These are phyloP conservation scores for Allophyes oxyacanthae DNA, from an alignment of 2,888 invertebrate genomes.

Conservation along the genomic window DNA sequence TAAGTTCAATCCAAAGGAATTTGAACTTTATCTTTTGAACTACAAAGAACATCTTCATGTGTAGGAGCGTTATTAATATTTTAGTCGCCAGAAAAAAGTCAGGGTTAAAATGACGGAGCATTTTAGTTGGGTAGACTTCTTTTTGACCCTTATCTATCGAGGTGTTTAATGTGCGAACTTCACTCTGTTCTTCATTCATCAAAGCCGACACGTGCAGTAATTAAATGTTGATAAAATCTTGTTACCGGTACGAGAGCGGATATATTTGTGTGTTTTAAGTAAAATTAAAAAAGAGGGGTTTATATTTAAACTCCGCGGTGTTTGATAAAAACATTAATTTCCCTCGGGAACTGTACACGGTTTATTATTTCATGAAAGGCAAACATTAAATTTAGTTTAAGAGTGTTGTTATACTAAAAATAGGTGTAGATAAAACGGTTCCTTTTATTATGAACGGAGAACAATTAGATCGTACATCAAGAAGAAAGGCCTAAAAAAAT, in stretches of 20 bases:
- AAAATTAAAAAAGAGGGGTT: constrained; percentile 64
- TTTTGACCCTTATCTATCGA: constrained; percentile 61
- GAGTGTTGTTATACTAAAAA: constrained; percentile 46
- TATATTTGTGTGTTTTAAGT: constrained; percentile 52
- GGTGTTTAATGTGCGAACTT: constrained; percentile 64
- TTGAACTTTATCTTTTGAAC: constrained; percentile 54
- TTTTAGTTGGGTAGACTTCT: constrained; percentile 55
- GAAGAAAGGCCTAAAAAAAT: not conserved
- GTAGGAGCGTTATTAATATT: constrained; percentile 5
- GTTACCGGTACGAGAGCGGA: constrained; percentile 36
- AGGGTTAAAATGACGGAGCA: constrained; percentile 66
- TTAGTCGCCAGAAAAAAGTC: constrained; percentile 57
- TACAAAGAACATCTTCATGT: constrained; percentile 18
- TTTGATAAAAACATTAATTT: constrained; percentile 74
- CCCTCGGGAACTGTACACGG: constrained; percentile 70
- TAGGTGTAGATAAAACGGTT: constrained; percentile 22
- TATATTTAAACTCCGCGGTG: constrained; percentile 61
- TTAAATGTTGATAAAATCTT: constrained; percentile 57
- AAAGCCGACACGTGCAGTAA: constrained; percentile 43
- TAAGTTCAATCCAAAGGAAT: constrained; percentile 33
- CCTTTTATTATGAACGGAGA: constrained; percentile 18
- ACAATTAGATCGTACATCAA: constrained; percentile 17
- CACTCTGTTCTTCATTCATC: constrained; percentile 47
- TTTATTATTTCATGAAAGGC: constrained; percentile 70
- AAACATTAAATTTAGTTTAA: constrained; percentile 58